A percentile compares a stretch with the other conserved stretches of the same genome.
Evolutionary conservation across 2,113 vertebrate species (phyloP).

Genomic region (Heterotilapia buettikoferi): DNA sequence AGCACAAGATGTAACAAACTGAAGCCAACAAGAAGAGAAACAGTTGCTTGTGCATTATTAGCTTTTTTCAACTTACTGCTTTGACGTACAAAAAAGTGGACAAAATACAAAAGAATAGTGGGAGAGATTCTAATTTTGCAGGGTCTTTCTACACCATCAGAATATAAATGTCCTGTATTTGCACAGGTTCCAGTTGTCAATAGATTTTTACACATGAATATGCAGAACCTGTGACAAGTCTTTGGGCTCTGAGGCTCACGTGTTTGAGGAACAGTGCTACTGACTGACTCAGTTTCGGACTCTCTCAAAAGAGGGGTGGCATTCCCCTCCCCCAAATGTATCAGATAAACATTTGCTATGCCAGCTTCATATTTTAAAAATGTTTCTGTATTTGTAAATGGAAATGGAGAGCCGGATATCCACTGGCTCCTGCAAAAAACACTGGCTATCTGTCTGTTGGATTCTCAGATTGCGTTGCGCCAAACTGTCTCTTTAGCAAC

Average conservation of each 20-base stretch:
- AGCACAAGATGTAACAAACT: background rate
- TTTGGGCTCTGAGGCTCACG: background rate
- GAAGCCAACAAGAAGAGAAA: background rate
- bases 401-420: background rate
- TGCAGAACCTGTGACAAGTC: background rate
- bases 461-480: background rate
- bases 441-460: background rate
- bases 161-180: background rate
- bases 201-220: background rate
- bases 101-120: too few relatives aligned
- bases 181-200: background rate
- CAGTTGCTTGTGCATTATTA: background rate
- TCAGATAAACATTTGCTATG: background rate
- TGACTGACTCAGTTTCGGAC: background rate
- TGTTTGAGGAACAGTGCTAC: background rate
- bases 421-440: background rate
- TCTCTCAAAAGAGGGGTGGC: background rate
- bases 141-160: background rate
- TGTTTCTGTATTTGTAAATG: background rate
- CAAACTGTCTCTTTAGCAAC: background rate
- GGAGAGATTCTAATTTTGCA: background rate
- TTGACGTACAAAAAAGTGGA: background rate
- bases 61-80: background rate
- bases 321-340: background rate
- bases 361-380: background rate